Conservation (phyloP, 2,113 vertebrate genomes). For the Rhadina sibilatrix region DNA sequence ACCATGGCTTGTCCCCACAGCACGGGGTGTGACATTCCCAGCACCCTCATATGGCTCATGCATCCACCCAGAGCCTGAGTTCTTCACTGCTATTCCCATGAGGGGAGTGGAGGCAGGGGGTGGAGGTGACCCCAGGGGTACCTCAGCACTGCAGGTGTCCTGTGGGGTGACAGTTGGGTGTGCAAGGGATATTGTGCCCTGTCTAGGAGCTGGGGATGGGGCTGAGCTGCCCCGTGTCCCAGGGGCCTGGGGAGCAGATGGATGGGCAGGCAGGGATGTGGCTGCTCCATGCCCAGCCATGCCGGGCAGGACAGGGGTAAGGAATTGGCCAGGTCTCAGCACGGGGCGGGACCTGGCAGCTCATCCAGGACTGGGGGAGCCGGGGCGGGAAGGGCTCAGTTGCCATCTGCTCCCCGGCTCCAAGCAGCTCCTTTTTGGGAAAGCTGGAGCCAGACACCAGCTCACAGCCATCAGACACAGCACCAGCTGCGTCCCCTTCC, state of each 20-base stretch:
- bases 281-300: not conserved
- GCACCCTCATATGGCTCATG: not conserved
- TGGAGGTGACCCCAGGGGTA: not conserved
- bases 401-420: constrained; percentile 41
- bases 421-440: not conserved
- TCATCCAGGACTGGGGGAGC: not conserved
- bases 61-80: not conserved
- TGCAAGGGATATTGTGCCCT: no score
- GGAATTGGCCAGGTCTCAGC: not conserved
- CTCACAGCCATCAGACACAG: accelerated
- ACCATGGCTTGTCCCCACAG: not conserved
- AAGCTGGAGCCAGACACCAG: not conserved
- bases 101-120: not conserved
- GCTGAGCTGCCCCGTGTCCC: not conserved
- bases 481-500: not conserved
- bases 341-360: not conserved
- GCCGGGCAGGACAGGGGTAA: not conserved
- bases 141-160: not conserved
- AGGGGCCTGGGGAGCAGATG: not conserved
- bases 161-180: accelerated
- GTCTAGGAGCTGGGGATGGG: not conserved
- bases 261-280: not conserved
- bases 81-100: accelerated
- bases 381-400: not conserved
- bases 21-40: not conserved